A percentile compares a stretch with the other conserved stretches of the same genome.
These are phyloP conservation scores for Eumacrocentrus americanus DNA, from an alignment of 2,888 invertebrate species.

Conservation along the genomic window DNA sequence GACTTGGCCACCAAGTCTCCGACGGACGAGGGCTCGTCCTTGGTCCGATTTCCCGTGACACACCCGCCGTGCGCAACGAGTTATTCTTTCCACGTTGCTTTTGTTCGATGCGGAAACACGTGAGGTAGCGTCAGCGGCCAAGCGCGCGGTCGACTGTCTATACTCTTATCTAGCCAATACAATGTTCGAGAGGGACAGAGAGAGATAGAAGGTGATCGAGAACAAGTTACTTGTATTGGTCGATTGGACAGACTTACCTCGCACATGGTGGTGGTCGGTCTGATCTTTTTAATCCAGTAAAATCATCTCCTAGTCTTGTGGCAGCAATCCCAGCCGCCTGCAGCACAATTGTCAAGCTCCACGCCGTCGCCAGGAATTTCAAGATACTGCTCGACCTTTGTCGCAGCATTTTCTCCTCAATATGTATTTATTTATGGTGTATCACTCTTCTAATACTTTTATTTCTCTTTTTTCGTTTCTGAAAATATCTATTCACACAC, in stretches of 20 bases:
- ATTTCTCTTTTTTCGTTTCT: background rate
- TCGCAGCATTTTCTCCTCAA: conserved; percentile 20
- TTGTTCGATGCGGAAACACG: conserved; percentile 27
- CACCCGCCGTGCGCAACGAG: conserved; percentile 25
- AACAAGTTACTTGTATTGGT: background rate
- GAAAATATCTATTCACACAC: background rate
- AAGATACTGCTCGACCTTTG: conserved; percentile 21
- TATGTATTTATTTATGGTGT: conserved; percentile 3
- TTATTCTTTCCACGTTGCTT: conserved; percentile 26
- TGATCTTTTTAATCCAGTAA: conserved; percentile 22
- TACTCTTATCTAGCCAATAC: too few species aligned
- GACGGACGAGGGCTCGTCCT: conserved; percentile 27
- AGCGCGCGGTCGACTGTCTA: background rate
- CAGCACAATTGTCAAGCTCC: conserved; percentile 7
- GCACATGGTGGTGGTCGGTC: conserved; percentile 50
- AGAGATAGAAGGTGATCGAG: conserved; percentile 10
- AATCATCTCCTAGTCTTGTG: conserved; percentile 19
- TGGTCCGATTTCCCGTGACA: conserved; percentile 35
- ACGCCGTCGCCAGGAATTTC: conserved; percentile 36
- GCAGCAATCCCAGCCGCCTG: conserved; percentile 21
- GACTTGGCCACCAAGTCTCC: conserved; percentile 24
- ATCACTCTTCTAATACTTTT: background rate
- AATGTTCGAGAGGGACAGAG: background rate
- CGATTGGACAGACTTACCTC: conserved; percentile 51
- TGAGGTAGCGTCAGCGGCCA: conserved; percentile 18